Base-by-base conservation (phyloP, 2,113 vertebrate genomes). In the Callorhinus ursinus region DNA sequence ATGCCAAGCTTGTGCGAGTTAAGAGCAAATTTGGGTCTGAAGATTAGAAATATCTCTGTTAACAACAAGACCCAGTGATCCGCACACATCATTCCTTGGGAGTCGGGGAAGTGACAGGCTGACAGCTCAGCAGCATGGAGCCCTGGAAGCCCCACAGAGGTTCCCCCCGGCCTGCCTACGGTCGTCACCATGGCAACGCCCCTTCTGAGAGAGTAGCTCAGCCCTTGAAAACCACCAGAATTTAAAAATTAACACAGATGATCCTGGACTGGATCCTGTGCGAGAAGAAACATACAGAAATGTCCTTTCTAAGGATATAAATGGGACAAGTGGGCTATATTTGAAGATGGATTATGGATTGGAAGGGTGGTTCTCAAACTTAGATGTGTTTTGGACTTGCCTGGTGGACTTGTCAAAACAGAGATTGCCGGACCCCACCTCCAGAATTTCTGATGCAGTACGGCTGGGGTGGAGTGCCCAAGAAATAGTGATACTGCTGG, bases 121-220 rank as follows among this genome's bases (percentile, higher is more conserved):
- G 21, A 59, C 42, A 36, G 33, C 88, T 96, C 55, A 5, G 86
- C 1, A 51, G 5, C 49, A 4, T 19, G 63, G 57, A 82, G 53
- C 67, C 51, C 36, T 9, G 77, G 77, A 18, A 67, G 55, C 65
- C 77, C 95, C 0, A 0, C 65, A 69, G 94, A 76, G 63, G 71
- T 49, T 59, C 36, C 16, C 16, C 33, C 2, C 0, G 93, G 88
- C 42, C 57, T 10, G 67, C 74, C 67, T 13, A 84, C 14, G 24
- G 77, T 53, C 15, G 5, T 97, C 71, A 53, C 98, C 92, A 96
- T 88, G 81, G 90, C 80, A 96, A 97, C 86, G 0, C 22, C 77
- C 65, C 42, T 65, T 18, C 55, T 1, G 0, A 14, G 59, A 91
- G 51, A 57, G 16, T 87, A 67, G 15, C 85, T 86, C 24, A 15